These are phyloP conservation scores for Monochamus saltuarius DNA, from an alignment of 1,140 invertebrate genomes.

Conservation along the genomic window DNA sequence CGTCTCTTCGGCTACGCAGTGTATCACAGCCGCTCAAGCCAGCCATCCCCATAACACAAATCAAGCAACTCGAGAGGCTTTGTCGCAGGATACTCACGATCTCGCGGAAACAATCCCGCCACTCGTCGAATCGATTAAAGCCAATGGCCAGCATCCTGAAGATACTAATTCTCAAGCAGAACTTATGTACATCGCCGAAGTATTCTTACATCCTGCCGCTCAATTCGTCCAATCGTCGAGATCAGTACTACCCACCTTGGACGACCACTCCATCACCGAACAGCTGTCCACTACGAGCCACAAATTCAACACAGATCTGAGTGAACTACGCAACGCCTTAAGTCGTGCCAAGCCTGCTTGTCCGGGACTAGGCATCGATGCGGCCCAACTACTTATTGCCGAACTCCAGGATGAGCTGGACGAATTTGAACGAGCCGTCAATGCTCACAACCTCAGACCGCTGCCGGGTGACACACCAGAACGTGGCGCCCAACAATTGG, in stretches of 20 bases:
- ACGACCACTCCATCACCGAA: constrained; percentile 63
- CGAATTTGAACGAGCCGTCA: constrained; percentile 75
- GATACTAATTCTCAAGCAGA: constrained; percentile 75
- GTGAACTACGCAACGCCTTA: constrained; percentile 75
- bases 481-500: constrained; percentile 70
- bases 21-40: constrained; percentile 83
- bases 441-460: constrained; percentile 70
- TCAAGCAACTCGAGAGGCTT: constrained; percentile 62
- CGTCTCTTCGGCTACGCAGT: constrained; percentile 85
- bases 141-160: constrained; percentile 68
- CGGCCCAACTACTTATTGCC: constrained; percentile 78
- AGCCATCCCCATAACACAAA: constrained; percentile 67
- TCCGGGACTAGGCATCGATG: constrained; percentile 81
- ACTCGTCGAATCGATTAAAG: constrained; percentile 80
- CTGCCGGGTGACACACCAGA: constrained; percentile 86
- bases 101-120: constrained; percentile 80
- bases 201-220: constrained; percentile 68
- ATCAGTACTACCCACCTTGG: constrained; percentile 82
- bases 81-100: constrained; percentile 74
- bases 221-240: constrained; percentile 68
- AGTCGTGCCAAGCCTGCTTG: constrained; percentile 84
- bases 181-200: constrained; percentile 84
- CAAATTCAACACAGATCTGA: constrained; percentile 71
- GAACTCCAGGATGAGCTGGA: constrained; percentile 79
- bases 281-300: constrained; percentile 70